phyloP scores from a whole-genome alignment of 2,113 vertebrate species.

The Tupaia chinensis region DNA sequence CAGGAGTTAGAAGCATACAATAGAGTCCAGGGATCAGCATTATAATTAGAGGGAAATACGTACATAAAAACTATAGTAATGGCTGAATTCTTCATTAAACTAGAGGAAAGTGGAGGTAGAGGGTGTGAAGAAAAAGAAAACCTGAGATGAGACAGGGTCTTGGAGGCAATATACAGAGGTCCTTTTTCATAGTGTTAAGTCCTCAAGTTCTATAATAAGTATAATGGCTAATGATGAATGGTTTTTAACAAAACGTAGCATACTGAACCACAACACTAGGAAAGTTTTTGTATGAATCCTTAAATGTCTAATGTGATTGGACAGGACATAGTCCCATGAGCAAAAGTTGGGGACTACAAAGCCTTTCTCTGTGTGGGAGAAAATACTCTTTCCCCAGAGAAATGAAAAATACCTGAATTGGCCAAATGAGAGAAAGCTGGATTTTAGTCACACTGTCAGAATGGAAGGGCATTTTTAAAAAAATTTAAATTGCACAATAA shows the following conservation, averaged over 20 bases:
- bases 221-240: not conserved
- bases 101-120: not conserved
- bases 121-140: not conserved
- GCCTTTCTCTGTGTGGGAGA: not conserved
- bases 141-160: not conserved
- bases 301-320: not conserved
- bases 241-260: not conserved
- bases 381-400: not conserved
- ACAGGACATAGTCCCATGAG: not conserved
- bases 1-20: not conserved
- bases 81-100: not conserved
- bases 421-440: accelerated
- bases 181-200: not conserved
- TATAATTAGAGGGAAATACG: not conserved
- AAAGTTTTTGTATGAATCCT: not conserved
- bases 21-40: accelerated
- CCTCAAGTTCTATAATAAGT: not conserved
- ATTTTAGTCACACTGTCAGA: not conserved
- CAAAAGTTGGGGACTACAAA: not conserved
- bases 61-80: no score
- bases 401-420: accelerated
- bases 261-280: not conserved
- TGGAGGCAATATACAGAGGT: no score
- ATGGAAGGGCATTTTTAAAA: no score
- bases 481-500: not conserved